Evolutionary conservation across 1,140 invertebrate species (phyloP).

Genomic region (Lysiphlebus fabarum): DNA sequence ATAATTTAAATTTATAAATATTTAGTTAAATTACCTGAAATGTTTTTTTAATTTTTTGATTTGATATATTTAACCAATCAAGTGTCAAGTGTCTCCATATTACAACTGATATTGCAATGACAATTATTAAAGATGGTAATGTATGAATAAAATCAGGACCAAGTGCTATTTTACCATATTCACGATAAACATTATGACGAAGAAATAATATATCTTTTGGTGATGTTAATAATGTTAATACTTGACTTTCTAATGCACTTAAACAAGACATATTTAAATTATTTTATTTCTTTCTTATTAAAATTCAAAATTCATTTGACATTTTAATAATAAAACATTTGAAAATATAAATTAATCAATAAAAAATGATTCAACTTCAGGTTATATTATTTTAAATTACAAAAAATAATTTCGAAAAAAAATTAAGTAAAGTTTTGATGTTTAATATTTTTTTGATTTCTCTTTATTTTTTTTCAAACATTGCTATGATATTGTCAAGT

Average conservation of each 20-base stretch:
- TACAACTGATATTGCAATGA: conserved; percentile 31
- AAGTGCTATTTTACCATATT: conserved; percentile 45
- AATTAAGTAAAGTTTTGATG: too few species aligned
- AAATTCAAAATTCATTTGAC: background rate
- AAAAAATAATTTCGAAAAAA: too few species aligned
- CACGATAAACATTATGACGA: conserved; percentile 40
- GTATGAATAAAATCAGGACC: conserved; percentile 48
- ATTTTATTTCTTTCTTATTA: conserved; percentile 5
- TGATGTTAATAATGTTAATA: conserved; percentile 35
- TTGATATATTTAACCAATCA: conserved; percentile 10
- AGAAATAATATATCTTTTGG: conserved; percentile 43
- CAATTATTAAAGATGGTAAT: conserved; percentile 41
- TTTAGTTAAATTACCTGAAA: conserved; percentile 35
- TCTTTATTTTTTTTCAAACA: too few species aligned
- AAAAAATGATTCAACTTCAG: background rate
- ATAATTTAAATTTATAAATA: background rate
- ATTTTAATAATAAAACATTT: background rate
- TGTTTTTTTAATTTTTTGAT: conserved; percentile 28
- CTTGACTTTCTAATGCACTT: conserved; percentile 35
- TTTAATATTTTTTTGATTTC: too few species aligned
- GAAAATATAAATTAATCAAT: background rate
- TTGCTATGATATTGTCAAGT: too few species aligned
- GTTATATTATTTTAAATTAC: too few species aligned
- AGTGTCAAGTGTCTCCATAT: conserved; percentile 37
- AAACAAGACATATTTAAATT: conserved; percentile 39